A percentile compares a stretch with the other conserved stretches of the same genome.
Conservation (phyloP, 2,888 invertebrate genomes). For the Spilarctia lutea region DNA sequence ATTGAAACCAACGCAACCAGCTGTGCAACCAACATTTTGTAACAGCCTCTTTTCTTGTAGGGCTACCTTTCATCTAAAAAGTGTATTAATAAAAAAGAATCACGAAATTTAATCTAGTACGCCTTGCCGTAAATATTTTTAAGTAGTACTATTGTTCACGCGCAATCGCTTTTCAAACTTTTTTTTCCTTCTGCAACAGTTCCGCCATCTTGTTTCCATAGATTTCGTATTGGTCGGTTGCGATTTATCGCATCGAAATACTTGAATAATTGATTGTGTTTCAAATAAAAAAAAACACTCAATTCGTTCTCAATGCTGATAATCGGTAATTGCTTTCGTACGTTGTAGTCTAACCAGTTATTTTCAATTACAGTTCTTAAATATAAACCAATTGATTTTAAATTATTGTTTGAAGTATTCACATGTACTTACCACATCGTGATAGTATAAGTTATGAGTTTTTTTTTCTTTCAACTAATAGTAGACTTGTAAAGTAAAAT, state of each 20-base stretch:
- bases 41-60: constrained; percentile 64
- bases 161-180: constrained; percentile 56
- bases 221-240: constrained; percentile 53
- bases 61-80: constrained; percentile 61
- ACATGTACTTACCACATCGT: constrained; percentile 26
- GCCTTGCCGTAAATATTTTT: constrained; percentile 32
- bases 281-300: constrained; percentile 52
- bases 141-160: constrained; percentile 50
- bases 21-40: constrained; percentile 66
- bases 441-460: neutral
- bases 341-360: constrained; percentile 41
- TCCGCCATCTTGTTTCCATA: constrained; percentile 63
- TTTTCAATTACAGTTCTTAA: constrained; percentile 50
- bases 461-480: neutral
- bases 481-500: neutral
- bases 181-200: constrained; percentile 60
- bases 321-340: constrained; percentile 62
- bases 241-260: constrained; percentile 62
- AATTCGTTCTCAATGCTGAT: constrained; percentile 58
- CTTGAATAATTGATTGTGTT: constrained; percentile 64
- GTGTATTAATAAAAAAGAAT: constrained; percentile 12
- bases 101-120: constrained; percentile 33
- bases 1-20: constrained; percentile 69
- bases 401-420: constrained; percentile 49
- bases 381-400: constrained; percentile 55